A percentile compares a stretch with the other conserved stretches of the same genome.
phyloP scores from a whole-genome alignment of 92 coral and sea anemone genomes.

The Phenganax stokvisi region DNA sequence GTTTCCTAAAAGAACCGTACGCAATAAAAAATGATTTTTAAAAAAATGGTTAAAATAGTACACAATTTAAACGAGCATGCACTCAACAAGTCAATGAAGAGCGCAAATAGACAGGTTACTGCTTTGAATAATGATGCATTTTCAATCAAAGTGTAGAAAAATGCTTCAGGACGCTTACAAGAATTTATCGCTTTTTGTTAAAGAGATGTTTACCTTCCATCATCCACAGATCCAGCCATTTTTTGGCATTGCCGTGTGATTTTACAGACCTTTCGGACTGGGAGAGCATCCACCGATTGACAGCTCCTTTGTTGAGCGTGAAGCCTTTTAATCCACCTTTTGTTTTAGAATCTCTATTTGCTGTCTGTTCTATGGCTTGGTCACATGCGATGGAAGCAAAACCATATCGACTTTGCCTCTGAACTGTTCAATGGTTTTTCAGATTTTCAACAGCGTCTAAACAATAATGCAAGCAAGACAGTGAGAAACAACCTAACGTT shows the following conservation, averaged over 20 bases:
- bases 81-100: neutral
- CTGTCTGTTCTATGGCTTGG: constrained; percentile 28
- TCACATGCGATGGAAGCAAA: constrained; percentile 18
- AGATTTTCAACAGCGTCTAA: constrained; percentile 16
- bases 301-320: constrained; percentile 25
- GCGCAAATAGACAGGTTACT: neutral
- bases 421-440: constrained; percentile 11
- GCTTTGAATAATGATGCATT: neutral
- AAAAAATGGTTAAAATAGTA: neutral
- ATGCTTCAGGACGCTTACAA: no score
- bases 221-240: constrained; percentile 21
- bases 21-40: neutral
- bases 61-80: neutral
- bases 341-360: constrained; percentile 15
- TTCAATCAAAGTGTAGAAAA: neutral
- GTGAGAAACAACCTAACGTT: neutral
- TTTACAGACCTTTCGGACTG: constrained; percentile 12
- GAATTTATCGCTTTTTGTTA: neutral
- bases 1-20: neutral
- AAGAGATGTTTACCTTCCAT: constrained; percentile 9
- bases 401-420: constrained; percentile 14
- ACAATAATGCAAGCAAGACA: neutral
- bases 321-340: constrained; percentile 19
- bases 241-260: constrained; percentile 23
- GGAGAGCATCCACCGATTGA: constrained; percentile 18